phyloP scores from a whole-genome alignment of 2,113 vertebrate genomes.

The Oreochromis aureus region DNA sequence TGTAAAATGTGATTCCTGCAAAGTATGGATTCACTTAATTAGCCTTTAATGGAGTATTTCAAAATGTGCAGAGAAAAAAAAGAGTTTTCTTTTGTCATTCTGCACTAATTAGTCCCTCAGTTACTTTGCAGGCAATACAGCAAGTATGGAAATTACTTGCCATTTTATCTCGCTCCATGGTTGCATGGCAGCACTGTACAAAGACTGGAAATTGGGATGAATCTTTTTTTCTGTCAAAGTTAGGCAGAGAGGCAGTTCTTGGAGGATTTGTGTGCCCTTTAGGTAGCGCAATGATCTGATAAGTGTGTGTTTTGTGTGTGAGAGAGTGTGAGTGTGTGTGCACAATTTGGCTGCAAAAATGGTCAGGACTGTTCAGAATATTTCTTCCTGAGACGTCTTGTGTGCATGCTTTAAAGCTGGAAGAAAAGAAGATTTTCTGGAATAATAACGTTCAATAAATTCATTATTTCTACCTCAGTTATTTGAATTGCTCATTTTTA shows the following conservation, averaged over 20 bases:
- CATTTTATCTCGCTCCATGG: not conserved
- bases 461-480: not conserved
- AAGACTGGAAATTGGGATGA: not conserved
- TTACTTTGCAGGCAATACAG: not conserved
- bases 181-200: not conserved
- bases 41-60: slow-evolving; percentile 3
- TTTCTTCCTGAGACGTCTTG: not conserved
- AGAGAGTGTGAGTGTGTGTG: not conserved
- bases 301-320: not conserved
- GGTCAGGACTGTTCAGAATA: not conserved
- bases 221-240: not conserved
- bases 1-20: slow-evolving; percentile 8
- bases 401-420: not conserved
- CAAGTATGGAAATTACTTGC: not conserved
- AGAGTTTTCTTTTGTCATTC: not conserved
- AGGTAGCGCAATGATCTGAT: not conserved
- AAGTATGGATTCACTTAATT: slow-evolving; percentile 23
- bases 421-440: not conserved
- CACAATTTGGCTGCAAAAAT: not conserved
- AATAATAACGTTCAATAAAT: not conserved
- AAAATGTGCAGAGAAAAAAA: slow-evolving; percentile 3
- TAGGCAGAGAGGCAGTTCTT: not conserved
- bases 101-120: slow-evolving; percentile 30
- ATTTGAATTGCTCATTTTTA: not conserved
- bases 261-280: not conserved